A percentile compares a stretch with the other conserved stretches of the same genome.
phyloP scores from a whole-genome alignment of 2,113 vertebrate genomes.

The Cyphomyrus discorhynchus region DNA sequence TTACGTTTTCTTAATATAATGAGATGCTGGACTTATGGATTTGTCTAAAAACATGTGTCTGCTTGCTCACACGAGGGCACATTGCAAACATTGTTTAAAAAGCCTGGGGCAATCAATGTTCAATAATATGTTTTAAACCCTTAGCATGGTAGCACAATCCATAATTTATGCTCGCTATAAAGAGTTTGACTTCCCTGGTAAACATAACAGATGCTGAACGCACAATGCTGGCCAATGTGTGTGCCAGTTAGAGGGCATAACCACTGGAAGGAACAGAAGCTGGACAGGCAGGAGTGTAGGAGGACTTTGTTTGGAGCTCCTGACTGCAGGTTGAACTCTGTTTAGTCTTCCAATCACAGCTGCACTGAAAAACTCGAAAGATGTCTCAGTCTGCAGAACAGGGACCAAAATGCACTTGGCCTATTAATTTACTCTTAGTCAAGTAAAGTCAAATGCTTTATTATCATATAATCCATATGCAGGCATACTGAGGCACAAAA shows the following conservation, averaged over 20 bases:
- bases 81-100: background rate
- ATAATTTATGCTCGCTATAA: background rate
- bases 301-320: background rate
- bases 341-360: background rate
- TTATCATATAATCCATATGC: background rate
- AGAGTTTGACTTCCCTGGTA: background rate
- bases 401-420: background rate
- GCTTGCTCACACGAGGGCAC: background rate
- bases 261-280: background rate
- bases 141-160: background rate
- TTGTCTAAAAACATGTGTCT: background rate
- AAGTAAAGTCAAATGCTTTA: background rate
- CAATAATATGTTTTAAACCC: background rate
- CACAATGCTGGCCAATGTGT: background rate
- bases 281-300: background rate
- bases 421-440: background rate
- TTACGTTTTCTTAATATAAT: background rate
- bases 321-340: too few species aligned
- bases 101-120: background rate
- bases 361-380: background rate
- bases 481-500: background rate
- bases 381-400: background rate
- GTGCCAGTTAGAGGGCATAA: background rate
- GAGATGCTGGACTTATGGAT: background rate
- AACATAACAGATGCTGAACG: background rate